A percentile compares a stretch with the other conserved stretches of the same genome.
Evolutionary conservation across 2,113 vertebrate genomes (phyloP).

Genomic region (Oxyruncus cristatus): DNA sequence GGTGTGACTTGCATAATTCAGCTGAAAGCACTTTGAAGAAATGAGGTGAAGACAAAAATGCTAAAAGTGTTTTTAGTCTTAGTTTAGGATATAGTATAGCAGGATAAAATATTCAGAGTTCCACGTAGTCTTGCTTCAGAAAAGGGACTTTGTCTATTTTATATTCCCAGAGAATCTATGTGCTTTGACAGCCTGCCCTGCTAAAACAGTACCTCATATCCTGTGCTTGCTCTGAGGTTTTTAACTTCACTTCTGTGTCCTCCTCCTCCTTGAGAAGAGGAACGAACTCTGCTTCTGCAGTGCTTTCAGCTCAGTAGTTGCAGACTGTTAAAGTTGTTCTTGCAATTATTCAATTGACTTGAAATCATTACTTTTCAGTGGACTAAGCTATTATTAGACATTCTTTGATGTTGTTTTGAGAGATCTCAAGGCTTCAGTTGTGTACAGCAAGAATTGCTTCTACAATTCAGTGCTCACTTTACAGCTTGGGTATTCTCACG

Average conservation of each 20-base stretch:
- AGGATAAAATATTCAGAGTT: not conserved
- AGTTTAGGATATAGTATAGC: not conserved
- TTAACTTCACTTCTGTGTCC: not conserved
- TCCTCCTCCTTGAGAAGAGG: not conserved
- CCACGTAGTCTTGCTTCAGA: not conserved
- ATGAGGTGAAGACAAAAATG: not conserved
- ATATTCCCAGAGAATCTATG: not conserved
- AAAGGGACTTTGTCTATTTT: not conserved
- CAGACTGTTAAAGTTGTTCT: not conserved
- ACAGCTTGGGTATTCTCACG: accelerated
- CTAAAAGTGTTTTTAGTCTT: not conserved
- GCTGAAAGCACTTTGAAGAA: not conserved
- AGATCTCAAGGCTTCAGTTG: not conserved
- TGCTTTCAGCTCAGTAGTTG: not conserved
- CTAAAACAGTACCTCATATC: not conserved
- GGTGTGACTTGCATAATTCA: not conserved
- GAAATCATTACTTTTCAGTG: not conserved
- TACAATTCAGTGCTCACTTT: not conserved
- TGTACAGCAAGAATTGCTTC: not conserved
- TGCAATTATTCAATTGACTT: not conserved
- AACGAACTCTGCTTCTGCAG: not conserved
- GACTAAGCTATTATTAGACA: not conserved
- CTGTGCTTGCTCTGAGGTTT: not conserved
- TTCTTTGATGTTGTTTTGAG: not conserved
- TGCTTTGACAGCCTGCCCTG: not conserved